Percentiles rank a stretch among this genome's conserved stretches.
Evolutionary conservation across 2,888 invertebrate genomes (phyloP).

Genomic region (Slavum lentiscoides): DNA sequence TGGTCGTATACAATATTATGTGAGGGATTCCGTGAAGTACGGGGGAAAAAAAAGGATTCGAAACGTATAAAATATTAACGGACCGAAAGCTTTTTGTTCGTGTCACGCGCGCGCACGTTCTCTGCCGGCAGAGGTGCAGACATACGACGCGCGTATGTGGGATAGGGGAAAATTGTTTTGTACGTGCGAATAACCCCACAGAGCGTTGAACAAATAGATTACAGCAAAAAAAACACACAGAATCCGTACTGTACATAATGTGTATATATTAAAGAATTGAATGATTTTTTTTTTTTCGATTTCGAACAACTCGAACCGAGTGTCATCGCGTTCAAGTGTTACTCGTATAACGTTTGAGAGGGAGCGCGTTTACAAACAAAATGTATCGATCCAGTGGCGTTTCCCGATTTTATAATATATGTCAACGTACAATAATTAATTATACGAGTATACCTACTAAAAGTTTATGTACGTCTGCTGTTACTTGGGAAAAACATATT

Average conservation of each 20-base stretch:
- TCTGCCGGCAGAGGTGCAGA: too few relatives aligned
- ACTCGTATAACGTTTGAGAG: too few relatives aligned
- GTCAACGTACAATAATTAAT: too few relatives aligned
- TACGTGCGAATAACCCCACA: not conserved
- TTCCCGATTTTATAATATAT: too few relatives aligned
- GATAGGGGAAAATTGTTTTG: constrained; percentile 34
- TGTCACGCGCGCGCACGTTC: not conserved
- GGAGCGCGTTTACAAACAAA: too few relatives aligned
- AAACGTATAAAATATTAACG: constrained; percentile 41
- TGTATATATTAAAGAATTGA: too few relatives aligned
- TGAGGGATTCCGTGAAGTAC: constrained; percentile 13
- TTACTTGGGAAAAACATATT: too few relatives aligned
- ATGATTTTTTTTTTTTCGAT: not conserved
- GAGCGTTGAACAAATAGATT: constrained; percentile 9
- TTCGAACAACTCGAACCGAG: too few relatives aligned
- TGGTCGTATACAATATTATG: not conserved
- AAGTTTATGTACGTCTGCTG: too few relatives aligned
- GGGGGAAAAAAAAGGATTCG: constrained; percentile 18
- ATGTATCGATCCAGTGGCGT: too few relatives aligned
- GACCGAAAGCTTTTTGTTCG: constrained; percentile 46
- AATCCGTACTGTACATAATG: not conserved
- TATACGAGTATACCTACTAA: too few relatives aligned
- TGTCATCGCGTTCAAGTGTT: too few relatives aligned
- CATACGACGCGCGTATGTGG: not conserved
- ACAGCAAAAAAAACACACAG: not conserved